Base-by-base conservation (phyloP, 2,113 vertebrate genomes). In the Alligator sinensis region DNA sequence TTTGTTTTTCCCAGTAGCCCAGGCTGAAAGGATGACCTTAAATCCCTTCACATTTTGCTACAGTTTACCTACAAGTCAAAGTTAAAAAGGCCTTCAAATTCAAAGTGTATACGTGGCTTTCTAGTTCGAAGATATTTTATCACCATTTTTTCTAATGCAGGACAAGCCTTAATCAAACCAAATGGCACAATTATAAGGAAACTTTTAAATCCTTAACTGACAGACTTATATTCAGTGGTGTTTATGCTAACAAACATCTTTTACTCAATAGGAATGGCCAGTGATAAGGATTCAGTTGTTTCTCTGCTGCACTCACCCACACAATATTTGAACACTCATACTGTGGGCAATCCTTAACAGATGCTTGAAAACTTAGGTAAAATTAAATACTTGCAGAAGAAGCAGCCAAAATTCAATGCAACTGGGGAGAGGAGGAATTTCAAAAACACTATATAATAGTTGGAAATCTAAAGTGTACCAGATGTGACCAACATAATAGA, bases 111-210 rank as follows among this genome's bases (percentile, higher is more conserved):
- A 85, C 61, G 84, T 1, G 30, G 61, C 25, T 89, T 68, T 57
- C 66, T 80, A 12, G 4, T 86, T 88, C 82, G 7, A 77, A 76
- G 57, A 85, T 64, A 62, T 57, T 89, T 87, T 95, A 90, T 92
- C 4, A 0, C 61, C 27, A 54, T 38, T 63, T 38, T 57, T 57
- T 77, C 77, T 84, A 91, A 92, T 57, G 59, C 74, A 75, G 87
- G 86, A 80, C 88, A 78, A 95, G 82, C 92, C 84, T 87, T 93
- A 88, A 96, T 90, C 89, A 92, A 94, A 93, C 84, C 78, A 94
- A 38, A 89, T 70, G 87, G 91, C 84, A 47, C 84, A 93, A 95
- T 81, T 55, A 88, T 91, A 95, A 91, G 66, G 55, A 34, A 86
- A 78, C 24, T 79, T 88, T 88, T 89, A 86, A 93, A 95, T 76